A percentile compares a stretch with the other conserved stretches of the same genome.
phyloP scores from a whole-genome alignment of 2,113 vertebrate genomes.

The Istiophorus platypterus region DNA sequence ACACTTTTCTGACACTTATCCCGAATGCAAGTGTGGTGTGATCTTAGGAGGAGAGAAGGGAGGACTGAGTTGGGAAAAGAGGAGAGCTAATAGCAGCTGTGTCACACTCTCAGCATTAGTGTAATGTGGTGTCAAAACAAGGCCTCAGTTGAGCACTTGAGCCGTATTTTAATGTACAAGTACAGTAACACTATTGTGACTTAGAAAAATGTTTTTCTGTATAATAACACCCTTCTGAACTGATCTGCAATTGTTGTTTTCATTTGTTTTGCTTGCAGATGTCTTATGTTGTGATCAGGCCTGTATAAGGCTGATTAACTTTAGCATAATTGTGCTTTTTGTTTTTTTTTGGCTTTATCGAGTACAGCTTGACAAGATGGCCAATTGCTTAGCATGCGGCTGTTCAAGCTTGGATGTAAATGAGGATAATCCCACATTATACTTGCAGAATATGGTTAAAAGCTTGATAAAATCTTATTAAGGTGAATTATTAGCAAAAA shows the following conservation, averaged over 20 bases:
- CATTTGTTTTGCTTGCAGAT: neutral
- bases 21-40: slow-evolving; percentile 57
- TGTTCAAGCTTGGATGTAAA: neutral
- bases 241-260: neutral
- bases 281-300: neutral
- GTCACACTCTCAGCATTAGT: slow-evolving; percentile 44
- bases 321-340: no score
- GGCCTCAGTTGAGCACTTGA: slow-evolving; percentile 27
- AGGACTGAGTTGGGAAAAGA: slow-evolving; percentile 1
- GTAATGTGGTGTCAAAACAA: slow-evolving; percentile 57
- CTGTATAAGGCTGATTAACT: no score
- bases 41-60: slow-evolving; percentile 31
- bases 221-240: neutral
- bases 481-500: slow-evolving; percentile 12
- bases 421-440: neutral
- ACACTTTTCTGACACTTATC: slow-evolving; percentile 65
- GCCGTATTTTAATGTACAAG: slow-evolving; percentile 24
- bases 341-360: neutral
- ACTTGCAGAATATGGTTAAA: neutral
- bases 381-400: neutral
- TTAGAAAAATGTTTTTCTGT: slow-evolving; percentile 13
- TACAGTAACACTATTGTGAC: neutral
- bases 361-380: neutral
- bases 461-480: neutral
- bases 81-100: slow-evolving; percentile 48